A percentile compares a stretch with the other conserved stretches of the same genome.
phyloP scores from a whole-genome alignment of 2,113 vertebrate genomes.

The Ancistrus triradiatus region DNA sequence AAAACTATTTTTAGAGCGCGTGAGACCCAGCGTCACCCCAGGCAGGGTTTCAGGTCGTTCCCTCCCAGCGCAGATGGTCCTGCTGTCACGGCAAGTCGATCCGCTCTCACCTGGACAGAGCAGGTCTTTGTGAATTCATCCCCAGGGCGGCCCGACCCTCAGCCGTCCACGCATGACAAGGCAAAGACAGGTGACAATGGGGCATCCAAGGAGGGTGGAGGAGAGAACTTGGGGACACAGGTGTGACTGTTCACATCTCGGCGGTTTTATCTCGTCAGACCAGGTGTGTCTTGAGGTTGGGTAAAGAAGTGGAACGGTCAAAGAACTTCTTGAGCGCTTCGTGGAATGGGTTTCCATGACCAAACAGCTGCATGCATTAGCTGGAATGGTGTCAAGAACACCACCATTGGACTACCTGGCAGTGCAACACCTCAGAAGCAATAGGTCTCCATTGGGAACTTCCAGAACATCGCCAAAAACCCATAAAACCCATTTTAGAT shows the following conservation, averaged over 20 bases:
- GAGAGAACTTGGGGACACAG: background rate
- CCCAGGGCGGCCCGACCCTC: constrained; percentile 81
- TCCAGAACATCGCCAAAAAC: no score
- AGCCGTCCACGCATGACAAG: constrained; percentile 78
- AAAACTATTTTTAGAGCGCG: no score
- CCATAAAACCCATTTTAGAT: no score
- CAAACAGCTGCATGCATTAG: no score
- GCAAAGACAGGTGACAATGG: constrained; percentile 77
- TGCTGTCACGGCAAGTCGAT: constrained; percentile 77
- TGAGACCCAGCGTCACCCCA: background rate
- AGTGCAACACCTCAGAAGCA: no score
- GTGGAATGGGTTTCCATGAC: no score
- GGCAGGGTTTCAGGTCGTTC: constrained; percentile 80
- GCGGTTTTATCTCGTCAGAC: background rate
- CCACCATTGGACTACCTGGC: no score
- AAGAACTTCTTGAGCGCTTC: no score
- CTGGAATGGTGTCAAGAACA: no score
- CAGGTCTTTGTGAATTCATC: constrained; percentile 90
- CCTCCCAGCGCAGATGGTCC: constrained; percentile 75
- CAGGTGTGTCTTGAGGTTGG: no score
- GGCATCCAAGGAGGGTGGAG: constrained; percentile 48
- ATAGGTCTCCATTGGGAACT: no score
- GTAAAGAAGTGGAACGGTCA: no score
- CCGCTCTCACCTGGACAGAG: constrained; percentile 89
- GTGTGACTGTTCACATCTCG: background rate